Conservation (phyloP, 2,797 vertebrate genomes). For the Acrocephalus scirpaceus region DNA sequence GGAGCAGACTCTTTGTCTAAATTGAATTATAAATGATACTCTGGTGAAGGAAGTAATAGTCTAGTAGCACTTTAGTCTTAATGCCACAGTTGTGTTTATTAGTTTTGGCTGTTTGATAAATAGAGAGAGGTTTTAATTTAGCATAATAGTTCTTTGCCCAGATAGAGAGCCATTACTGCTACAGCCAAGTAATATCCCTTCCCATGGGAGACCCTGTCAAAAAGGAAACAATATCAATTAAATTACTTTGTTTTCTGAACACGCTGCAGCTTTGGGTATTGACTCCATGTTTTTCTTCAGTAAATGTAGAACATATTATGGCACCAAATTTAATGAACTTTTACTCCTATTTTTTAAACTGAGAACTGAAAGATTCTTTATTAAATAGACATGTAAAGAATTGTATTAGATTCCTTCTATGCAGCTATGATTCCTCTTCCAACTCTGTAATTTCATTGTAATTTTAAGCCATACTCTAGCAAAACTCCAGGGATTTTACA, state of each 20-base stretch:
- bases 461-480: background rate
- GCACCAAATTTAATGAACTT: conserved; percentile 32
- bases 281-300: conserved; percentile 35
- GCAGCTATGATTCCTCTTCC: background rate
- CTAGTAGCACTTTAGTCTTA: conserved; percentile 21
- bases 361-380: conserved; percentile 4
- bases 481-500: conserved; percentile 32
- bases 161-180: background rate
- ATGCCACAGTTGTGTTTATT: conserved; percentile 5
- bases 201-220: background rate
- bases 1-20: background rate
- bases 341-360: background rate
- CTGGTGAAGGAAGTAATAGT: conserved; percentile 17
- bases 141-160: background rate
- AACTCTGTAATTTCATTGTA: conserved; percentile 13
- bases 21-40: conserved; percentile 41
- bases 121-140: conserved; percentile 45
- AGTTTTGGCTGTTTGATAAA: conserved; percentile 42
- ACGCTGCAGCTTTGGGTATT: background rate
- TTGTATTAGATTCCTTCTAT: background rate
- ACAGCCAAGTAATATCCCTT: conserved; percentile 16
- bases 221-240: conserved; percentile 28
- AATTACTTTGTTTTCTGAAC: conserved; percentile 42
- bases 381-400: background rate
- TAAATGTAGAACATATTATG: background rate